Evolutionary conservation across 23 tunicate species (phyloP), one percentile per base, ranked within the genome.

Genomic region (Trididemnum miniatum): DNA sequence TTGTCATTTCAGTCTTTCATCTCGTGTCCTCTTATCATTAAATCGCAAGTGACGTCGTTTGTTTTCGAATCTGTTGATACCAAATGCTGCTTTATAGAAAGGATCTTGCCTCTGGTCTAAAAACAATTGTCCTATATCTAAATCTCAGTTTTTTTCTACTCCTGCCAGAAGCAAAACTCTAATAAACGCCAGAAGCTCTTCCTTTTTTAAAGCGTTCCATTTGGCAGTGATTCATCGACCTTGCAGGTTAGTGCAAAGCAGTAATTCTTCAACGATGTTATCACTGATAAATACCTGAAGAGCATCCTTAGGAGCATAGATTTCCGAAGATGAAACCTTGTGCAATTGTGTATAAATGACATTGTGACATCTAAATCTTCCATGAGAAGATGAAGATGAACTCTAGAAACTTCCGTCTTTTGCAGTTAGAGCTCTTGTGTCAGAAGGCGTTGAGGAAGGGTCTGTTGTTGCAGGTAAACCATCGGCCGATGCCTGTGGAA

Each of bases 341-440:
- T 74, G 59, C 26, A 74, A 37, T 23, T 28, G n/a, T 40, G 24
- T 74, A 39, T 33, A 4, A 39, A 37, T 20, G 32, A 74, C 59
- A 24, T 74, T 74, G 79, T 74, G 59, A 37, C 59, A 18, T 74
- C 79, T 74, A 39, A 38, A 36, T 74, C 59, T 74, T 36, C 59
- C 79, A 5, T 74, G 30, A 15, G 59, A 59, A 39, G 79, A 74
- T 37, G 79, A 74, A 74, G 24, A 74, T 39, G 62, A 74, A 40
- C 79, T 74, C 79, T 59, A 74, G 59, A 74, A n/a, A 74, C 59
- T 74, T 74, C 79, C 79, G 38, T 74, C 28, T 49, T 74, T 74
- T 74, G 59, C 59, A 36, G 59, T 74, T 40, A 59, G 30, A 74
- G 30, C 5, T 5, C 9, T 74, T 40, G 1, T 36, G 79, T 74